Base-by-base conservation (phyloP, 2,113 vertebrate genomes). In the Tragelaphus strepsiceros region DNA sequence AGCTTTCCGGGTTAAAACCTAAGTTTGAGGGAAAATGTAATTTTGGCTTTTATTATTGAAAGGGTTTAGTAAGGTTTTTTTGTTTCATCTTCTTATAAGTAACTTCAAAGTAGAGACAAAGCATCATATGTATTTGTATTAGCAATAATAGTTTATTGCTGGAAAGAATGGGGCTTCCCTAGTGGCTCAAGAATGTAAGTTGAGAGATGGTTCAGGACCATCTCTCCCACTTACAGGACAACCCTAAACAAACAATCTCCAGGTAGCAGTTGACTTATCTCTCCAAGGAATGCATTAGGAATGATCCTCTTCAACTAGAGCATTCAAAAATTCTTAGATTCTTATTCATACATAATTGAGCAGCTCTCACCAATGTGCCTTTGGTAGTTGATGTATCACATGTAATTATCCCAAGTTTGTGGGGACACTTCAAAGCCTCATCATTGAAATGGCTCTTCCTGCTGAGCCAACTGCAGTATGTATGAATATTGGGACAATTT, bases 391-490 rank as follows among this genome's bases (percentile, higher is more conserved):
- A 98, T 94, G 71, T 95, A 97, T 89, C 58, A 80, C 91, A 46
- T 98, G 58, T 87, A 98, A 98, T 98, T 98, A 97, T 98, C 83
- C 91, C 51, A 94, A 74, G 81, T 96, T 96, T 94, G 67, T 78
- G 39, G 95, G 71, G 46, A 71, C 35, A 90, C 54, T 90, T 96
- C 30, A 89, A 59, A 94, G 7, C 22, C 59, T 92, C 51, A 84
- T 96, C 49, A 81, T 62, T 95, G 62, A 96, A 96, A 94, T 88
- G 59, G 26, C 17, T 96, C 78, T 93, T 97, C 96, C 96, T 93
- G 96, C 88, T 87, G 91, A 91, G 86, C n/a, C 86, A 84, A 80
- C 85, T 81, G 21, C 13, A 93, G 67, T 96, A 53, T 84, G 53
- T 92, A 61, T 92, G 91, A 49, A 94, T 96, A 97, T 77, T 96